Evolutionary conservation across 1,140 invertebrate species (phyloP).

Genomic region (Psilanteris sp.): DNA sequence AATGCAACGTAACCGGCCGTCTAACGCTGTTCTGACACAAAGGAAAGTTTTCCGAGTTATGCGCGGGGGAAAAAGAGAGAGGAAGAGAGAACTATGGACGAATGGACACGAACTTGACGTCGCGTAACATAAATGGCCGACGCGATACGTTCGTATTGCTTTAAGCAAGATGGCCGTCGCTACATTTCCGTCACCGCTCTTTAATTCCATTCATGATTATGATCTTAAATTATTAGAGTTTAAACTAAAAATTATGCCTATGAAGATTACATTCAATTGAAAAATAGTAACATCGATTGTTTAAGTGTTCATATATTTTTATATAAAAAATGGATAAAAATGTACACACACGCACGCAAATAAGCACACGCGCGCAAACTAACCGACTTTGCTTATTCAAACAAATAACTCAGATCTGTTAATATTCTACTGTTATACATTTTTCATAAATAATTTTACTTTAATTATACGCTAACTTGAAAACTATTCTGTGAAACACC

Average conservation of each 20-base stretch:
- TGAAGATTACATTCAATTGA: not conserved
- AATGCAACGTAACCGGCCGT: conserved; percentile 57
- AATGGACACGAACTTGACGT: conserved; percentile 69
- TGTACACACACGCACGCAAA: not conserved
- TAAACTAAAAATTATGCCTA: not conserved
- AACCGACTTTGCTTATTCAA: conserved; percentile 2
- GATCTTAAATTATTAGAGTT: too few relatives aligned
- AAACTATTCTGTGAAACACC: conserved; percentile 3
- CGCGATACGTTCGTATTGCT: conserved; percentile 52
- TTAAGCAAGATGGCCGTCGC: conserved; percentile 68
- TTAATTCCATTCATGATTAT: too few relatives aligned
- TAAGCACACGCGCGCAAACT: not conserved
- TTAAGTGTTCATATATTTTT: not conserved
- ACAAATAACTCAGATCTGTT: not conserved
- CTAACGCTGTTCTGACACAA: conserved; percentile 70
- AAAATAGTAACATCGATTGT: not conserved
- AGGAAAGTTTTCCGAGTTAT: conserved; percentile 70
- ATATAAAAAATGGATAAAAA: not conserved
- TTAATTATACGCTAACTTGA: not conserved
- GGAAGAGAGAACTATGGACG: conserved; percentile 39
- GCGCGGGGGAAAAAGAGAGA: conserved; percentile 56
- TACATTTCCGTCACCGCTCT: conserved; percentile 55
- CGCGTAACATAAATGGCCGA: conserved; percentile 78
- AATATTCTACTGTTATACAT: not conserved
- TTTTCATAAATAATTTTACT: not conserved